Base-by-base conservation (phyloP, 2,888 invertebrate genomes). In the Habrosyne pyritoides region DNA sequence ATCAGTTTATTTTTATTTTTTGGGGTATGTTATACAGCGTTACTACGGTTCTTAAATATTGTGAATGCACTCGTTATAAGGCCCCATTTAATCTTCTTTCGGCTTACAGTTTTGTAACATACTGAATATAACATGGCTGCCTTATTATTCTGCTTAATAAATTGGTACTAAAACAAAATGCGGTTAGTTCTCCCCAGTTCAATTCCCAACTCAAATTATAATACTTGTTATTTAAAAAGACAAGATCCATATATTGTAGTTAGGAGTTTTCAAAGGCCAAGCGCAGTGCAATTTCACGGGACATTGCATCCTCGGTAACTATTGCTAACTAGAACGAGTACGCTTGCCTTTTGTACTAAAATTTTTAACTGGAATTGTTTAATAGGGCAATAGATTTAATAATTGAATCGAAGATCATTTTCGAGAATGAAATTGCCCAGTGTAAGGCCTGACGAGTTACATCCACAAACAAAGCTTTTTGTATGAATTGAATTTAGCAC, bases 261-360 rank as follows among this genome's bases (percentile, higher is more conserved):
- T 59, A 36, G 50, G 47, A 64, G 61, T 63, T 66, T 62, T 56
- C 55, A 66, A 64, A 74, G 66, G 67, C 66, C 54, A 8, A 63
- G 61, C 58, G 56, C 61, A 24, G 46, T 64, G 64, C 71, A 76
- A 75, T 76, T 74, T 71, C 67, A 74, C 64, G 67, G 63, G 42
- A 60, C 66, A 75, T 73, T 70, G 71, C 64, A 59, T 63, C 61
- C 55, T 57, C 26, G 55, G 64, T 68, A 64, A 71, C 73, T 66
- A 69, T 50, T 28, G 50, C 28, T 50, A 50, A 28, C 50, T 50
- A 28, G 50, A 28, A 28, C 50, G 30, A 28, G 42, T 18, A 42
- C 18, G n/a, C 42, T 42, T 42, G 42, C 42, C 42, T 42, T 42
- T 18, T 42, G 42, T 42, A 42, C 12, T 42, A 2, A n/a, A 42